Conservation (phyloP, 2,797 vertebrate species). For the Phrynocephalus forsythii region DNA sequence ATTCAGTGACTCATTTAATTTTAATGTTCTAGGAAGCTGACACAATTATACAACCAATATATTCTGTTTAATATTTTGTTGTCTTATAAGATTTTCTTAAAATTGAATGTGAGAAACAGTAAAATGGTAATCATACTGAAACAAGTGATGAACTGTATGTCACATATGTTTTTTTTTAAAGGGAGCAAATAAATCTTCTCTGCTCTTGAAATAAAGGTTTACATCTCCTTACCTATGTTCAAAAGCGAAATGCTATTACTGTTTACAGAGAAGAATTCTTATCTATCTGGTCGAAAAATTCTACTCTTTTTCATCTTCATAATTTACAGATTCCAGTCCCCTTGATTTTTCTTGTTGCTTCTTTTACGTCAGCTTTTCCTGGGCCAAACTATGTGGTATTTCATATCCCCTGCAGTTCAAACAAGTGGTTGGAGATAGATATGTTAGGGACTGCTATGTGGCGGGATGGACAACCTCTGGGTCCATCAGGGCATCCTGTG, state of each 20-base stretch:
- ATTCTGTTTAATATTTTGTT: slow-evolving; percentile 49
- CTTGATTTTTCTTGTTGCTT: background rate
- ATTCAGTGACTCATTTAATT: slow-evolving; percentile 49
- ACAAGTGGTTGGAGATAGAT: background rate
- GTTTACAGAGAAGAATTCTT: background rate
- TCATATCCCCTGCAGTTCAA: background rate
- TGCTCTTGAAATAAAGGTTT: background rate
- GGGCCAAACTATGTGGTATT: background rate
- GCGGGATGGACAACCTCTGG: no score
- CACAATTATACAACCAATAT: slow-evolving; percentile 41
- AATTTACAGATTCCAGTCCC: background rate
- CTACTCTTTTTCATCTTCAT: background rate
- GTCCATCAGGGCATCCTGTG: no score
- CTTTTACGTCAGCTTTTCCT: background rate
- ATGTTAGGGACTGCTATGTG: background rate
- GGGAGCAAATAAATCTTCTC: background rate
- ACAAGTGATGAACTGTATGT: background rate
- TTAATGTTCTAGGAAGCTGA: slow-evolving; percentile 38
- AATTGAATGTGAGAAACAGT: slow-evolving; percentile 51
- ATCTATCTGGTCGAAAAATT: background rate
- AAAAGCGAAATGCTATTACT: slow-evolving; percentile 29
- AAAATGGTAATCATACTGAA: slow-evolving; percentile 46
- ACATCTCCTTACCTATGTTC: slow-evolving; percentile 2
- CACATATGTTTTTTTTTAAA: slow-evolving; percentile 43
- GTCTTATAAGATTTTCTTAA: slow-evolving; percentile 61